A percentile compares a stretch with the other conserved stretches of the same genome.
phyloP scores from a whole-genome alignment of 2,113 vertebrate species.

The Chitala chitala region DNA sequence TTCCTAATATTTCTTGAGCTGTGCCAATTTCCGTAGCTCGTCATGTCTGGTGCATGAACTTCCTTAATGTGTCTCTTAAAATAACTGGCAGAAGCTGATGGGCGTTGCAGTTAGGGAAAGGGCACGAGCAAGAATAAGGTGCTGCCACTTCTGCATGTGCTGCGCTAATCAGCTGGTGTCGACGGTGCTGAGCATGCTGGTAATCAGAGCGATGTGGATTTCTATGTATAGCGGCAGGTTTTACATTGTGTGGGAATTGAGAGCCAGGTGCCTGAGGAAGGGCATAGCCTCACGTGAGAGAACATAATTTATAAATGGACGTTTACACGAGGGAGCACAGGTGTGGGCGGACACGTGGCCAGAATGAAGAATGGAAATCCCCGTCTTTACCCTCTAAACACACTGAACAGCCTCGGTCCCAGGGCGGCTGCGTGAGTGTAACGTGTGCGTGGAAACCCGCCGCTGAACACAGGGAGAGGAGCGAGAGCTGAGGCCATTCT shows the following conservation, averaged over 20 bases:
- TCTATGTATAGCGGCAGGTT: neutral
- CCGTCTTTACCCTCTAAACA: too few relatives aligned
- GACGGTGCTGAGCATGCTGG: neutral
- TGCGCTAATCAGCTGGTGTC: neutral
- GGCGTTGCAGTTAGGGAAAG: neutral
- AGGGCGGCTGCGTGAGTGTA: too few relatives aligned
- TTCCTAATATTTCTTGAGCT: neutral
- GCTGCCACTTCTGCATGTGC: neutral
- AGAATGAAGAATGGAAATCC: too few relatives aligned
- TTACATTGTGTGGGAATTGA: neutral
- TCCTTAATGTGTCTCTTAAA: neutral
- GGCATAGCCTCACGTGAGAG: neutral
- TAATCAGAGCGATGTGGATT: neutral
- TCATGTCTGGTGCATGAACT: slow-evolving; percentile 19
- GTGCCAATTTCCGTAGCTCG: neutral
- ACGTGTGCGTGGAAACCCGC: too few relatives aligned
- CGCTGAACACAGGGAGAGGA: too few relatives aligned
- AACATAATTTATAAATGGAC: neutral
- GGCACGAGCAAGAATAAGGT: neutral
- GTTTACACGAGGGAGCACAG: neutral
- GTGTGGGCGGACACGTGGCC: slow-evolving; percentile 9
- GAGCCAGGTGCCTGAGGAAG: neutral
- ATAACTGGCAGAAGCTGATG: neutral
- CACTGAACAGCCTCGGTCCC: too few relatives aligned
- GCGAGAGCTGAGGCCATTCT: too few relatives aligned